A percentile compares a stretch with the other conserved stretches of the same genome.
These are phyloP conservation scores for Eulacestoma nigropectus DNA, from an alignment of 2,113 vertebrate species.

Conservation along the genomic window DNA sequence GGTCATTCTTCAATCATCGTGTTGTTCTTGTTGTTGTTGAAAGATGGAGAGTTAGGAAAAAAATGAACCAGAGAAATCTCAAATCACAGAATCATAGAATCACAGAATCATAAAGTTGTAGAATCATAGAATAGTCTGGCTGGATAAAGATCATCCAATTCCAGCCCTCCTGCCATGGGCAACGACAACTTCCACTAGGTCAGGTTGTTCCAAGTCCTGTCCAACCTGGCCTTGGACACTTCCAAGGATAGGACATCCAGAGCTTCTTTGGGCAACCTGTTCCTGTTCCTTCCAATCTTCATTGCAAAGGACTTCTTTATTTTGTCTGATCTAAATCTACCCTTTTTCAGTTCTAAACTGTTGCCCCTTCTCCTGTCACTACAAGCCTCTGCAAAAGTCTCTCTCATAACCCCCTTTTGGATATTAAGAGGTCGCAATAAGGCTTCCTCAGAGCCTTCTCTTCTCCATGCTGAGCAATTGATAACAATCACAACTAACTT, in stretches of 20 bases:
- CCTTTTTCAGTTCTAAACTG: fast-evolving
- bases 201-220: neutral
- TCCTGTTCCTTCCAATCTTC: neutral
- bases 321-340: neutral
- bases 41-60: neutral
- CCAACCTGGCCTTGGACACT: neutral
- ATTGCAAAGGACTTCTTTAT: neutral
- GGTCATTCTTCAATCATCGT: neutral
- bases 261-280: neutral
- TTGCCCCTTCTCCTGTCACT: neutral
- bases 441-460: neutral
- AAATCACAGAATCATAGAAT: neutral
- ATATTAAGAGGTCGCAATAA: neutral
- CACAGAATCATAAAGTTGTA: neutral
- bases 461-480: neutral
- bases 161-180: fast-evolving
- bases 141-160: neutral
- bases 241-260: fast-evolving
- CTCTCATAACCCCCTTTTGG: neutral
- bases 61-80: neutral
- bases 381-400: neutral
- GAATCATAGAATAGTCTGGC: neutral
- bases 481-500: neutral
- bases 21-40: neutral
- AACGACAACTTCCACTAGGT: fast-evolving